Conservation (phyloP, 2,888 invertebrate species). For the Bhutanitis thaidina region DNA sequence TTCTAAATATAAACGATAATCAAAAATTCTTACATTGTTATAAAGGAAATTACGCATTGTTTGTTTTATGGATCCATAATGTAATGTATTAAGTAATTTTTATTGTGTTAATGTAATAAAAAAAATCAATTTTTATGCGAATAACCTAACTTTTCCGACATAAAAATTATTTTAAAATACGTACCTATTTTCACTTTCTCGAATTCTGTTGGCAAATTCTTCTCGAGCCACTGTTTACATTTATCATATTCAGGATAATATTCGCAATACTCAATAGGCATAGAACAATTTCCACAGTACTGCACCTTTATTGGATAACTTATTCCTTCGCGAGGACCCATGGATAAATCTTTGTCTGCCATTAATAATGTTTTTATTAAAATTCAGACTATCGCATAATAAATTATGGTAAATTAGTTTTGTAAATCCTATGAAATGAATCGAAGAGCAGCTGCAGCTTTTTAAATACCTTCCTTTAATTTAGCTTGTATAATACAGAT, state of each 20-base stretch:
- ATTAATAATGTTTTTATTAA: conserved; percentile 42
- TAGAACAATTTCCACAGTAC: conserved; percentile 96
- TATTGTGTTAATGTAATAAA: no score
- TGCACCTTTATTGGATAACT: conserved; percentile 90
- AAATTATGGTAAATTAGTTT: conserved; percentile 5
- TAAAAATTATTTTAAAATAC: conserved; percentile 18
- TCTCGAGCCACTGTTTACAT: conserved; percentile 98
- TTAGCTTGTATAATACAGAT: no score
- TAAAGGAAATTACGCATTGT: no score
- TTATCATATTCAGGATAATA: conserved; percentile 98
- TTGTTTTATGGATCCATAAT: no score
- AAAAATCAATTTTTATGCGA: no score
- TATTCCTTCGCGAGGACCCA: conserved; percentile 86
- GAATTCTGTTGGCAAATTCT: conserved; percentile 95
- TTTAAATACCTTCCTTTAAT: no score
- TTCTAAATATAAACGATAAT: no score
- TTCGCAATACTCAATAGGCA: conserved; percentile 99
- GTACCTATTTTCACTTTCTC: conserved; percentile 90
- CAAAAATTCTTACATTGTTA: no score
- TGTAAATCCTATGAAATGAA: conserved; percentile 6
- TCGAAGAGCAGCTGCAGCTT: no score
- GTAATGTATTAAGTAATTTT: no score
- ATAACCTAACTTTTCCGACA: conserved; percentile 20
- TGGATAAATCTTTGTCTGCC: conserved; percentile 79
- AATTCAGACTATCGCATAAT: conserved; percentile 25